Evolutionary conservation across 2,888 invertebrate genomes (phyloP), one percentile per base, ranked within the genome.

Genomic region (Conus canariensis): DNA sequence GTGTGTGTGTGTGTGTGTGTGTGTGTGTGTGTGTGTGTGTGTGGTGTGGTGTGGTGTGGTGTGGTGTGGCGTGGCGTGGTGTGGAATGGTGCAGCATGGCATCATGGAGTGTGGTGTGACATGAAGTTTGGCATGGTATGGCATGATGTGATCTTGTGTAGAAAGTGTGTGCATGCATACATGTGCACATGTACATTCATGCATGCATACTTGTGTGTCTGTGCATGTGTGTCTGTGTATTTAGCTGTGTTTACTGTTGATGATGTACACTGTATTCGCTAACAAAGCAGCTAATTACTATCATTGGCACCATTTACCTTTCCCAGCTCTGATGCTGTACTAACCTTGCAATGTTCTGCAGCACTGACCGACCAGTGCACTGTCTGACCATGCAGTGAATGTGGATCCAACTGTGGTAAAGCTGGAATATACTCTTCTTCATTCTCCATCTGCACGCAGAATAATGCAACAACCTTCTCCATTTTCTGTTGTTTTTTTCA

Each of bases 381-480:
- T 22, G 82, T 80, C 60, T 82, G 59, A 22, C 45, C 80, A 19
- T 7, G 64, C 12, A 88, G 64, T 10, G 14, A 82, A 45, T 80
- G 82, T n/a, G 58, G 82, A 64, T 58, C 58, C 58, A 83, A 56
- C 22, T 19, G 56, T 6, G 82, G 86, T 60, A 86, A 86, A 64
- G 88, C 16, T 16, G 60, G 60, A 60, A 80, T 30, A 19, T 74
- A 30, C 8, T 88, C 91, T 22, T 83, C 74, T 7, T 88, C 91
- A 14, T 67, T 67, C 45, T 89, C 91, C 22, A 60, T 60, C 59
- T 85, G 58, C 64, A 82, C 14, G 4, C 60, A 60, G 56, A 60
- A n/a, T 22, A 58, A 30, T 56, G 30, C 77, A 86, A 30, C 60
- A 58, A 25, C 8, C 80, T 45, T 45, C 22, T n/a, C 22, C 5